A percentile compares a stretch with the other conserved stretches of the same genome.
Evolutionary conservation across 1,140 invertebrate genomes (phyloP).

Genomic region (Macrobrachium nipponense): DNA sequence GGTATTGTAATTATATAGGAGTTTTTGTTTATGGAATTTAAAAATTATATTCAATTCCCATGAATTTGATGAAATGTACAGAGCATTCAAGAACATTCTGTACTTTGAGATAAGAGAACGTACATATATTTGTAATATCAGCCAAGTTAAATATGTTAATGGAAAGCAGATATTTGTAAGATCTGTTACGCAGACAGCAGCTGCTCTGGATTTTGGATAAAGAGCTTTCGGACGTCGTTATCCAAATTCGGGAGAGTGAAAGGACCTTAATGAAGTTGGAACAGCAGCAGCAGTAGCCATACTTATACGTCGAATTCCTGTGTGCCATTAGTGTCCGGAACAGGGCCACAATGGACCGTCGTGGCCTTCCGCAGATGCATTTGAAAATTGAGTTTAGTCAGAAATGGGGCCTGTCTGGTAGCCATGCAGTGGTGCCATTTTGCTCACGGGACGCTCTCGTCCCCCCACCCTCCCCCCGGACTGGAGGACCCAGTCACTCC

Average conservation of each 20-base stretch:
- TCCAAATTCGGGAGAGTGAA: slow-evolving; percentile 14
- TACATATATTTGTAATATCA: no score
- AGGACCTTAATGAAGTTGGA: slow-evolving; percentile 32
- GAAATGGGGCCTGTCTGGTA: neutral
- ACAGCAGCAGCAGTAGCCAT: slow-evolving; percentile 11
- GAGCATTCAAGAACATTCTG: no score
- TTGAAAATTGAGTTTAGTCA: slow-evolving; percentile 44
- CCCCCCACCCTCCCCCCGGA: neutral
- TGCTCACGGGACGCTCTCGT: neutral
- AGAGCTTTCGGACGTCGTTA: neutral
- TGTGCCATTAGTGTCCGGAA: slow-evolving; percentile 27
- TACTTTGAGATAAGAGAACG: no score
- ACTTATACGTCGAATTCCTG: slow-evolving; percentile 35
- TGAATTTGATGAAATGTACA: no score
- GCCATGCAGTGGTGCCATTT: neutral
- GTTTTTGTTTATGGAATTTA: no score
- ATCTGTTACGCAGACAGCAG: no score
- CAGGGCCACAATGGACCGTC: slow-evolving; percentile 24
- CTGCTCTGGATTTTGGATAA: no score
- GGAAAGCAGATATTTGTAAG: no score
- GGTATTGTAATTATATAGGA: no score
- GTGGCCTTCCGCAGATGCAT: slow-evolving; percentile 25
- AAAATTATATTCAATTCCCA: no score
- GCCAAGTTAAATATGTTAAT: no score
- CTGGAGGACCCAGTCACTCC: neutral